Evolutionary conservation across 2,113 vertebrate genomes (phyloP), one percentile per base, ranked within the genome.

Genomic region (Sebastes fasciatus): DNA sequence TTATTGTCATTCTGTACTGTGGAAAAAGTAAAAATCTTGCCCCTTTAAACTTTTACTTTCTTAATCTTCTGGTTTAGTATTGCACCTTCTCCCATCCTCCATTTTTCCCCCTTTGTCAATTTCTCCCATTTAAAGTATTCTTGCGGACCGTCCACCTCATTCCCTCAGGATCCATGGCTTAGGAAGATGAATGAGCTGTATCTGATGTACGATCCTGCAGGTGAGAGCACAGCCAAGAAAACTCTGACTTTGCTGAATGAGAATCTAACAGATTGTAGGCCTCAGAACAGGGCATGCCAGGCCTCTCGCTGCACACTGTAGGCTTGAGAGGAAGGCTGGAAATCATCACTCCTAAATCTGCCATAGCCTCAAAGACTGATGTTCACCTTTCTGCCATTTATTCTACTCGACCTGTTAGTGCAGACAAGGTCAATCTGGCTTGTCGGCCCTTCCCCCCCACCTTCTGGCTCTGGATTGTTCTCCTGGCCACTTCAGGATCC

Each of bases 361-460:
- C 71, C 84, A 71, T 4, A 34, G 81, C 54, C 66, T 68, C 17
- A 71, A 88, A 85, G 84, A 91, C 62, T 58, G 82, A 88, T 90
- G 84, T 80, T 87, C 84, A 84, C 77, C 82, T 63, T 70, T 72
- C 75, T 77, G 62, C 75, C 81, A 79, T 88, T 84, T 88, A 74
- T 91, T 86, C 78, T 62, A 54, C 75, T 77, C 46, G 68, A 83
- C 74, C 84, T 88, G 81, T 81, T 70, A 4, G 55, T 0, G n/a
- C 74, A 74, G 79, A 90, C 86, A 87, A 92, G 90, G 90, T 92
- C 86, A 92, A 62, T 90, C 86, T 84, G 74, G 70, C 82, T 77
- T n/a, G 74, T 63, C 72, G 63, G 49, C 42, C 83, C 34, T 34
- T 34, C 34, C 34, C 54, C 72, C 80, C 45, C 70, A 79, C 70